Percentiles rank a stretch among this genome's conserved stretches.
Conservation (phyloP, 2,113 vertebrate species). For the Diphyllodes magnificus region DNA sequence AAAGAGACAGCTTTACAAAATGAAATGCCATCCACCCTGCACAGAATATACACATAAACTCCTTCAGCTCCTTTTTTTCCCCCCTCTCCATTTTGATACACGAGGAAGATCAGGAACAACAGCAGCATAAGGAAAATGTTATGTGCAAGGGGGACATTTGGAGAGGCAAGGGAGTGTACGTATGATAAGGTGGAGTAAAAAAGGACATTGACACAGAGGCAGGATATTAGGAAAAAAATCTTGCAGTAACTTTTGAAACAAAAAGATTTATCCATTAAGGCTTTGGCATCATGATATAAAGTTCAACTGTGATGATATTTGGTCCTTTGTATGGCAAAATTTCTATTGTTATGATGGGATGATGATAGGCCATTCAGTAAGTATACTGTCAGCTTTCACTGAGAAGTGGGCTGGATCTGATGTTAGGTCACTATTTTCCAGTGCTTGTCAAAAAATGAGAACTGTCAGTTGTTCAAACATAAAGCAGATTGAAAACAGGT, state of each 20-base stretch:
- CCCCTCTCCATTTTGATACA: neutral
- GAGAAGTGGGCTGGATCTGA: neutral
- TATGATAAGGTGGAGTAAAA: neutral
- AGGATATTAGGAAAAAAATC: neutral
- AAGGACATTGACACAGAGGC: neutral
- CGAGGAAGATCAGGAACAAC: neutral
- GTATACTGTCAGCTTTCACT: neutral
- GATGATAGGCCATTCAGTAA: neutral
- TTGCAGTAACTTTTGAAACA: neutral
- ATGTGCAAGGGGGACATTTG: neutral
- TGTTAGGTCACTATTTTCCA: neutral
- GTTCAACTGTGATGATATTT: neutral
- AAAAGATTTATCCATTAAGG: neutral
- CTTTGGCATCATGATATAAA: neutral
- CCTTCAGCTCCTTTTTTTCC: neutral
- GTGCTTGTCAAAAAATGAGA: neutral
- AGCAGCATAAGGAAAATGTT: neutral
- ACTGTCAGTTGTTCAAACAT: neutral
- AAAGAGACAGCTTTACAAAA: neutral
- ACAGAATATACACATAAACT: neutral
- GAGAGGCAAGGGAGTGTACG: neutral
- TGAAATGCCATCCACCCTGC: neutral
- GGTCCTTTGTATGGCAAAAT: neutral
- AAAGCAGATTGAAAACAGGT: neutral
- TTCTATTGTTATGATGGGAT: neutral